Base-by-base conservation (phyloP, 1,140 invertebrate species). In the Dinothrombium tinctorium region DNA sequence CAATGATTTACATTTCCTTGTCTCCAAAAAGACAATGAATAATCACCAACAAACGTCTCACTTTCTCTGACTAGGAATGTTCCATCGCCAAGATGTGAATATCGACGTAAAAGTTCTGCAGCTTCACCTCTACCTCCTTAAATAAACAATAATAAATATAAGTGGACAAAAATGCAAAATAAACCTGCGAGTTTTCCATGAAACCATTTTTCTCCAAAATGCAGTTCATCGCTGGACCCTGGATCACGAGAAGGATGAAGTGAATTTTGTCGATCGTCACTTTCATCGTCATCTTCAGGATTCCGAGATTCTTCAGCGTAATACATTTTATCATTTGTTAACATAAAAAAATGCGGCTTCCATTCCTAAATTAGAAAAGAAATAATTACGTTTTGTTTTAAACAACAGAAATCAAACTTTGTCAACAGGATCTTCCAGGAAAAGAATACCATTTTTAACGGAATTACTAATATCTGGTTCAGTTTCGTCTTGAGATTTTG, bases 201-300 rank as follows among this genome's bases (percentile, higher is more conserved):
- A 54, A 90, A 95, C 87, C 89, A 95, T 54, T 78, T 77, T 60
- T 94, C 87, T 45, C 75, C 74, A 55, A 82, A 89, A 62, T 96
- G 87, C 36, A 92, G 59, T 54, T 94, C 86, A 56, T 90, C 44
- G 26, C 17, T 36, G 19, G 35, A 11, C 11, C 4, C 23, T 33
- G 29, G 20, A 22, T 9, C 26, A 41, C n/a, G 24, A 9, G 19
- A 6, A 29, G 17, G 35, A 24, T 21, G 19, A 32, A 29, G 11
- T 54, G 47, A 37, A 69, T 35, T 62, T 66, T 2, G 53, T 63
- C 53, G 48, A 6, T 59, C 63, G 32, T 74, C 73, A 15, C 65
- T 64, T 37, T 73, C 71, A 2, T 62, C 65, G 37, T 66, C 62
- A 12, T 62, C 54, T 5, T 61, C 56, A 21, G 53, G 40, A 15